phyloP scores from a whole-genome alignment of 2,113 vertebrate genomes.

The Columba livia region DNA sequence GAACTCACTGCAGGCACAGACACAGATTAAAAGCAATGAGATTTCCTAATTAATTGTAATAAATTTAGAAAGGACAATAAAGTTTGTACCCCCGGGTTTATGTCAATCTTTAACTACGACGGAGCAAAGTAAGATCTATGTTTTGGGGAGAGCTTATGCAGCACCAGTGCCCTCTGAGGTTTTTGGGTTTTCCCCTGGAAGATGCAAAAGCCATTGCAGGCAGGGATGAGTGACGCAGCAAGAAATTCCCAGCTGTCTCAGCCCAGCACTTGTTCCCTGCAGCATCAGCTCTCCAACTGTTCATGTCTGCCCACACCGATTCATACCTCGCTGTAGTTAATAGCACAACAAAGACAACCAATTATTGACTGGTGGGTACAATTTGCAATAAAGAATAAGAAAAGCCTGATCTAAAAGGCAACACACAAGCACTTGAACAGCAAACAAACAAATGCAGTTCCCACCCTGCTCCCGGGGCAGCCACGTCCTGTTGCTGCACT shows the following conservation, averaged over 20 bases:
- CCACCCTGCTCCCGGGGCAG: background rate
- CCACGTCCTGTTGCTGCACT: rapidly evolving
- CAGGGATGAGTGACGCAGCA: background rate
- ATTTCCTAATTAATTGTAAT: background rate
- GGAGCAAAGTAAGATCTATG: background rate
- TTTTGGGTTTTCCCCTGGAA: background rate
- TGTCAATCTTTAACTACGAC: background rate
- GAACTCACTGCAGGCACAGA: background rate
- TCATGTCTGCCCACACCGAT: background rate
- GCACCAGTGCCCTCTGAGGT: background rate
- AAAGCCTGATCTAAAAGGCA: background rate
- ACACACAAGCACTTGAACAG: background rate
- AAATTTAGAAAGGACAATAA: background rate
- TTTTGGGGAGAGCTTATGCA: background rate
- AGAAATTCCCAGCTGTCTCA: background rate
- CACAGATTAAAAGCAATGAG: background rate
- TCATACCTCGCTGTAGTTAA: background rate
- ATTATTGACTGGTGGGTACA: background rate
- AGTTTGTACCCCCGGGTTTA: background rate
- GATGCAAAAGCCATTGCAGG: background rate
- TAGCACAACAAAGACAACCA: background rate
- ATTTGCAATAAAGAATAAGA: background rate
- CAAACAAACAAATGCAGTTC: background rate
- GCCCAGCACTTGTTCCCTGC: background rate
- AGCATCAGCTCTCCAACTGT: background rate